Base-by-base conservation (phyloP, 2,113 vertebrate genomes). In the mouse (Mus musculus) region DNA sequence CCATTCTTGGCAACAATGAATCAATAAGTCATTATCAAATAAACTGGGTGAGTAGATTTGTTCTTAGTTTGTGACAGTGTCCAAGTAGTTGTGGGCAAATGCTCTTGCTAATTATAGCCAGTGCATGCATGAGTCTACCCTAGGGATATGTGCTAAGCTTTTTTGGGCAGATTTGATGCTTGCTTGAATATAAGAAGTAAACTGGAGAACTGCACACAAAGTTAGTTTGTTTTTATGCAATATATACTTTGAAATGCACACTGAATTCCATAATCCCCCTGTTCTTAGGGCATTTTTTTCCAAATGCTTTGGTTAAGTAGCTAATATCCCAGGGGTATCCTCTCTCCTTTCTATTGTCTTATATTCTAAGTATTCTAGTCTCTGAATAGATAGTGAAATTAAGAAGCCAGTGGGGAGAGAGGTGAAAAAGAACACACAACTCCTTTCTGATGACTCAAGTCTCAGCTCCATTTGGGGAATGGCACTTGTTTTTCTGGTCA, bases 401-500 rank as follows among this genome's bases (percentile, higher is more conserved):
- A 84, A 88, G 59, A 91, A 76, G n/a, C 13, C 87, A 8, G 63
- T 59, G 39, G 26, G 76, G 13, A 61, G 42, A 89, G 49, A 78
- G 3, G 54, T 88, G 56, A 84, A 91, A 95, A 91, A 85, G n/a
- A 90, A 77, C 8, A 67, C 26, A 88, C 52, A 82, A 33, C 5
- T 84, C 30, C 72, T 28, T 16, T 89, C 46, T 69, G 69, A 88
- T 76, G 59, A 89, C n/a, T 93, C 30, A 78, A n/a, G 42, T 69
- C 73, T 89, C 69, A 84, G 42, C 26, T 36, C 91, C 61, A 88
- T 61, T 4, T 80, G 30, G 42, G 42, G n/a, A 22, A 78, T 52
- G 26, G 22, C 56, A 88, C 56, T 92, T 82, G 36, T n/a, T 95
- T 97, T 94, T 90, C 94, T 93, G 78, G 91, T 75, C 52, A 84